Conservation (phyloP, 1,140 invertebrate genomes). For the Drosophila hydei region DNA sequence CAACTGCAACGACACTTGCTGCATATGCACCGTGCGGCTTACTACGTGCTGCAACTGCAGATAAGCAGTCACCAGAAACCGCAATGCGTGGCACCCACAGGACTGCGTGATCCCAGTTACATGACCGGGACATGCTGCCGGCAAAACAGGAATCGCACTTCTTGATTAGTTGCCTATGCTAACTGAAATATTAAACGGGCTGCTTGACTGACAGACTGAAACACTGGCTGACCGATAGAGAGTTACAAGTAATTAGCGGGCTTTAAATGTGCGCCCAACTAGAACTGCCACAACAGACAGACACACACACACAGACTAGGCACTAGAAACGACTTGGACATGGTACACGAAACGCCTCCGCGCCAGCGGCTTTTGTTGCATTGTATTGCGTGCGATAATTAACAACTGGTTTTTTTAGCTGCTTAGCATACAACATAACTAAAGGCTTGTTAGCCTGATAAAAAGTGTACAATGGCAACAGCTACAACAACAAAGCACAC, state of each 20-base stretch:
- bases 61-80: constrained; percentile 40
- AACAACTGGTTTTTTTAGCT: constrained; percentile 67
- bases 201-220: constrained; percentile 26
- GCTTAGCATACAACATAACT: constrained; percentile 76
- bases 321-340: neutral
- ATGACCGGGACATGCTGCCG: constrained; percentile 9
- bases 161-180: constrained; percentile 34
- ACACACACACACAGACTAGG: constrained; percentile 15
- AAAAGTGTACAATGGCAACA: constrained; percentile 49
- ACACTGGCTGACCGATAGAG: constrained; percentile 20
- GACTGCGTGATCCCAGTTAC: constrained; percentile 25
- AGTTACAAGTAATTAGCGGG: constrained; percentile 43
- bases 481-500: constrained; percentile 24
- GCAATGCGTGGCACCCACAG: constrained; percentile 17
- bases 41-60: constrained; percentile 71
- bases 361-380: constrained; percentile 27
- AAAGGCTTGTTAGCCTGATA: constrained; percentile 71
- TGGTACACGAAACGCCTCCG: constrained; percentile 17
- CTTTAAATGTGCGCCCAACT: constrained; percentile 34
- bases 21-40: constrained; percentile 29
- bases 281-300: constrained; percentile 23
- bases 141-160: constrained; percentile 20
- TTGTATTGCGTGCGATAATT: constrained; percentile 74
- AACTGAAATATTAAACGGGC: constrained; percentile 37
- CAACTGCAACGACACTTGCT: neutral